Conservation (phyloP, 2,888 invertebrate genomes). For the Chrysomela aeneicollis region DNA sequence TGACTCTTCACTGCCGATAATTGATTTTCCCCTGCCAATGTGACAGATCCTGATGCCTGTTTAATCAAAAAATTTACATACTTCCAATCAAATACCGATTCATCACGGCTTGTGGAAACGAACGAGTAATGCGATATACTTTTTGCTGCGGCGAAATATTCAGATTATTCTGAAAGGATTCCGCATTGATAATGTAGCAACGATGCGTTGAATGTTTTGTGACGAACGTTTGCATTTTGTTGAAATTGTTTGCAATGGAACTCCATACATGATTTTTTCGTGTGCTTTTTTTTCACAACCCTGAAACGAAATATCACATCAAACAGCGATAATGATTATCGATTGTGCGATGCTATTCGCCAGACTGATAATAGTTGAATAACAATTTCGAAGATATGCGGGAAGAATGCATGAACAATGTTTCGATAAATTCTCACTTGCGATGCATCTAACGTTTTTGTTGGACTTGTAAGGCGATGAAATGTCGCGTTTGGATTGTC, state of each 20-base stretch:
- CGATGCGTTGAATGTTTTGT: background rate
- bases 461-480: constrained; percentile 52
- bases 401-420: no score
- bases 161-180: background rate
- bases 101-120: background rate
- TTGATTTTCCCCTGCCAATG: background rate
- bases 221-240: background rate
- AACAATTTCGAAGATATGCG: background rate
- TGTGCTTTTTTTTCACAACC: background rate
- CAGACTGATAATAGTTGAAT: background rate
- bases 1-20: background rate
- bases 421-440: no score
- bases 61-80: background rate
- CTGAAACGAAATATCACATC: background rate
- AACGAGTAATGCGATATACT: background rate
- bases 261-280: background rate
- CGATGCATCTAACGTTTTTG: constrained; percentile 32
- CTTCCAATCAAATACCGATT: constrained; percentile 2
- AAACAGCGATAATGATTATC: background rate
- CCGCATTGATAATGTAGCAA: background rate
- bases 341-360: background rate
- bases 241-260: background rate
- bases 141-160: background rate
- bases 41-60: background rate
- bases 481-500: constrained; percentile 33